Evolutionary conservation across 2,797 vertebrate genomes (phyloP).

Genomic region (Carapus acus): DNA sequence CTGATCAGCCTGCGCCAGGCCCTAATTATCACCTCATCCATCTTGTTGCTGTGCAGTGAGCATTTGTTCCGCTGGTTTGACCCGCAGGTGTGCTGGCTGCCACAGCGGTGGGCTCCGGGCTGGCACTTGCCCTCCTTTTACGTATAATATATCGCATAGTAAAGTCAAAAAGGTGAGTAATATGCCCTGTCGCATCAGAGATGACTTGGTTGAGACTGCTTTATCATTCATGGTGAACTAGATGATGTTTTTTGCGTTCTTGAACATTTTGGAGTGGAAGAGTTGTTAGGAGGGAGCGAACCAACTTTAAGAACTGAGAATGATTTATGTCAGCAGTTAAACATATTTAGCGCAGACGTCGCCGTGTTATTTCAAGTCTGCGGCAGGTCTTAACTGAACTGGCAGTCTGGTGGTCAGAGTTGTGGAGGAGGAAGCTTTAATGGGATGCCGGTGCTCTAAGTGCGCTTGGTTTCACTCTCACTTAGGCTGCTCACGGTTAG

Average conservation of each 20-base stretch:
- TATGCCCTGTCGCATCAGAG: not conserved
- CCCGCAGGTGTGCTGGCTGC: conserved; percentile 76
- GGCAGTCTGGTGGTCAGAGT: conserved; percentile 9
- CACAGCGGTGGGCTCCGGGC: conserved; percentile 63
- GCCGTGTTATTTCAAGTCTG: conserved; percentile 21
- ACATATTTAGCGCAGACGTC: conserved; percentile 13
- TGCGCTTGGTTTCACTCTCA: not conserved
- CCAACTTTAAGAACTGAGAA: not conserved
- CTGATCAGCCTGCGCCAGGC: not conserved
- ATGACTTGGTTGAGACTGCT: not conserved
- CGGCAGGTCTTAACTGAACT: conserved; percentile 26
- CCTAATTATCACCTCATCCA: conserved; percentile 9
- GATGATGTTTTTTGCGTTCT: too few relatives aligned
- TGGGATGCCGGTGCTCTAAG: conserved; percentile 17
- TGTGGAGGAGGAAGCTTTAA: conserved; percentile 20
- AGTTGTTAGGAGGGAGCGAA: too few relatives aligned
- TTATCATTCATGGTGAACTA: not conserved
- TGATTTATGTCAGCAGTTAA: conserved; percentile 6
- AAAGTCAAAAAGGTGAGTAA: conserved; percentile 77
- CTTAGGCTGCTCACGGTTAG: conserved; percentile 19
- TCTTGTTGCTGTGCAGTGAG: conserved; percentile 2
- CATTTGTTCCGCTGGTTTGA: conserved; percentile 37
- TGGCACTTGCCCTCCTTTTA: conserved; percentile 71
- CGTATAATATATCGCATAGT: conserved; percentile 71
- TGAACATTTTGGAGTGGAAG: too few relatives aligned